phyloP scores from a whole-genome alignment of 1,140 invertebrate genomes.

The Eumaeus atala region DNA sequence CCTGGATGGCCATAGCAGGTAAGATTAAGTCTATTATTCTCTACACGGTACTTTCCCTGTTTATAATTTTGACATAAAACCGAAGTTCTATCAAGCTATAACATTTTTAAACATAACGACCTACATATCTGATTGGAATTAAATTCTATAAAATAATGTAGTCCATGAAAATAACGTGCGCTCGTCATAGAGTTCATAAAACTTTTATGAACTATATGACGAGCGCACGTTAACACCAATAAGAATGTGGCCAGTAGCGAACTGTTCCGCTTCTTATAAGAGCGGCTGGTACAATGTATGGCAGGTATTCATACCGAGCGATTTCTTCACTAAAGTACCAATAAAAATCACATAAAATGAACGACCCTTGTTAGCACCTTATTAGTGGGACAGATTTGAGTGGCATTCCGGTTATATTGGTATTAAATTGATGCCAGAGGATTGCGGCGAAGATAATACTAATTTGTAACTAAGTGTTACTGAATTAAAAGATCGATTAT shows the following conservation, averaged over 20 bases:
- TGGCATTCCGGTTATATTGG: slow-evolving; percentile 46
- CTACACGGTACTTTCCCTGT: no score
- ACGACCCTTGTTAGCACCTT: slow-evolving; percentile 62
- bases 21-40: slow-evolving; percentile 51
- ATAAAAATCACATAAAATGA: slow-evolving; percentile 63
- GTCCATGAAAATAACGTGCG: no score
- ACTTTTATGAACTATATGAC: no score
- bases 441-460: slow-evolving; percentile 1
- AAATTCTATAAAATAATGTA: no score
- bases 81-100: no score
- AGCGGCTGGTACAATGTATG: slow-evolving; percentile 41
- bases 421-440: slow-evolving; percentile 27
- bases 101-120: no score
- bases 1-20: slow-evolving; percentile 99
- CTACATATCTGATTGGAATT: no score
- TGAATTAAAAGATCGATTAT: no score
- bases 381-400: slow-evolving; percentile 60
- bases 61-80: no score
- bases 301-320: slow-evolving; percentile 34
- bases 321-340: slow-evolving; percentile 41
- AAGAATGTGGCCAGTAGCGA: no score
- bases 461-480: slow-evolving; percentile 15
- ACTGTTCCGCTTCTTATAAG: neutral
- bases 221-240: no score
- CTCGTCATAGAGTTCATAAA: no score